Percentiles rank a stretch among this genome's conserved stretches.
phyloP scores from a whole-genome alignment of 2,888 invertebrate genomes.

The Diaperis boleti region DNA sequence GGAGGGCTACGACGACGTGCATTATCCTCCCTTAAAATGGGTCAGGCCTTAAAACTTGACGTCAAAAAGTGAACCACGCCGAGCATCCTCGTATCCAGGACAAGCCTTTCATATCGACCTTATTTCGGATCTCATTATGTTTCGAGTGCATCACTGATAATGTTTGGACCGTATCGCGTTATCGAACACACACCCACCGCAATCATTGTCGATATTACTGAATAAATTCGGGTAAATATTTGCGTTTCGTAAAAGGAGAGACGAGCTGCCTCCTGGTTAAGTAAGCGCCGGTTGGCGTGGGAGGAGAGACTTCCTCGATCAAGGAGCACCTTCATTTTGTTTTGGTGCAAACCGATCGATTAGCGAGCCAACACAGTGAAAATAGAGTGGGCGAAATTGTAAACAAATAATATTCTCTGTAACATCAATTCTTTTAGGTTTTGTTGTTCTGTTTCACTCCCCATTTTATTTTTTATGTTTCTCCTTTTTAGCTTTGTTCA shows the following conservation, averaged over 20 bases:
- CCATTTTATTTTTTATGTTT: too few relatives aligned
- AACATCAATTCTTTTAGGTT: not conserved
- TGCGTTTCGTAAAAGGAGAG: constrained; percentile 23
- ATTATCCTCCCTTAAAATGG: too few relatives aligned
- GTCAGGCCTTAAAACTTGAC: too few relatives aligned
- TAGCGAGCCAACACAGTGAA: too few relatives aligned
- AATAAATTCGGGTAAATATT: constrained; percentile 21
- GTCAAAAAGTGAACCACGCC: too few relatives aligned
- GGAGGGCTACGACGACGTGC: too few relatives aligned
- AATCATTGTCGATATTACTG: too few relatives aligned
- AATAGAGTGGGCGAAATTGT: constrained; percentile 3
- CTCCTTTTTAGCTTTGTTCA: too few relatives aligned
- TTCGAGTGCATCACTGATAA: constrained; percentile 15
- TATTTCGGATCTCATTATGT: not conserved
- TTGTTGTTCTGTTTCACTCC: too few relatives aligned
- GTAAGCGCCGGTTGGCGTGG: constrained; percentile 13
- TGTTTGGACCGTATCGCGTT: constrained; percentile 1
- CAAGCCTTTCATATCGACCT: not conserved
- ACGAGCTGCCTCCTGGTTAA: constrained; percentile 6
- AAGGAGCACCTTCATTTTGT: constrained; percentile 1
- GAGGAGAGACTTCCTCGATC: constrained; percentile 3
- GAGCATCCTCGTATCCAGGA: too few relatives aligned
- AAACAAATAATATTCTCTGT: too few relatives aligned
- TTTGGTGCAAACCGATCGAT: constrained; percentile 1
- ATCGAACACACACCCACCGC: constrained; percentile 2